Base-by-base conservation (phyloP, 2,888 invertebrate genomes). In the Cephus pygmeus region DNA sequence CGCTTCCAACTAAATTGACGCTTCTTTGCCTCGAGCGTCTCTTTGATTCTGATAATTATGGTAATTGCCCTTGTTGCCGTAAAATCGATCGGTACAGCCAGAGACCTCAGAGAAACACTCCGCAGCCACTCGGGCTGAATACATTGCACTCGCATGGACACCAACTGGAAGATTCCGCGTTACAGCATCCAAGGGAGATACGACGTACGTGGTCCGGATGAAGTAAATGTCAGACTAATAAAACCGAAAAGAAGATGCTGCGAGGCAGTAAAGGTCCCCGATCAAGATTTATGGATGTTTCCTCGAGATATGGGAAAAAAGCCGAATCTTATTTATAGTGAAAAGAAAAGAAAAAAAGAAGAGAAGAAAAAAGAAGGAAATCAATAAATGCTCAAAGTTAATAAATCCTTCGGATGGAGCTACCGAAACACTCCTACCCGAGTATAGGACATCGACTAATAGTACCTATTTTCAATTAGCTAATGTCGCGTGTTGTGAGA, bases 321-420 rank as follows among this genome's bases (percentile, higher is more conserved):
- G 79, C 78, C 81, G 81, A 78, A 81, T 81, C 82, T 83, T 84
- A 85, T 85, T 84, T 83, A 83, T 84, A 82, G 83, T 56, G 23
- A 56, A 56, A 56, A 56, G 40, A 36, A 12, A 4, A 56, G 77
- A 30, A 23, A 15, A 77, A 30, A 3, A n/a, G 82, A 79, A 81
- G 80, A n/a, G 82, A 79, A 81, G 80, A 81, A 82, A 81, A 81
- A 81, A 82, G 81, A 83, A 83, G 78, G 77, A 79, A 85, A 85
- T 84, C 85, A 83, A 85, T 85, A 84, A 83, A 79, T 69, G 34
- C 77, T 4, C 9, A 9, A 56, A 56, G 40, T 56, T 23, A 56
- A 56, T 56, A 56, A 56, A 56, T 56, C 40, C 23, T 23, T 56
- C 15, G 40, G 23, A 56, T 9, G 40, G 23, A 56, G 23, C 23